Percentiles rank a stretch among this genome's conserved stretches.
Evolutionary conservation across 2,797 vertebrate species (phyloP).

Genomic region (Cephalopachus bancanus): DNA sequence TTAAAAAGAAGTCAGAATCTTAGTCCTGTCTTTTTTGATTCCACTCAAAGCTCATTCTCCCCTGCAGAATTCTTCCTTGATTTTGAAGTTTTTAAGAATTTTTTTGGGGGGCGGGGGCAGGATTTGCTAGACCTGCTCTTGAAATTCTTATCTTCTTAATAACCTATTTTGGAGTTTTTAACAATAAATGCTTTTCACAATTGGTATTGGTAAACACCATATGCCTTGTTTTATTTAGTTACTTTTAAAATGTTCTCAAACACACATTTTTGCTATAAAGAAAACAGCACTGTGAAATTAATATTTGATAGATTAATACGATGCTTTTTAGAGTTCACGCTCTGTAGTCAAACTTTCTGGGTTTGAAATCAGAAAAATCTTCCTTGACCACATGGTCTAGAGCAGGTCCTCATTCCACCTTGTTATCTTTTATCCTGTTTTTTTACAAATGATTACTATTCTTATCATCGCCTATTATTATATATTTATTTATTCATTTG

Average conservation of each 20-base stretch:
- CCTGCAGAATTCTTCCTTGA: constrained; percentile 48
- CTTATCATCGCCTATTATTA: not conserved
- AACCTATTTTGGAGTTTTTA: not conserved
- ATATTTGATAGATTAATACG: not conserved
- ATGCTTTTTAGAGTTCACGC: not conserved
- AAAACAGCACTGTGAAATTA: not conserved
- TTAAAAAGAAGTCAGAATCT: constrained; percentile 61
- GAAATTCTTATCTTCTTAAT: not conserved
- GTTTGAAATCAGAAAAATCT: constrained; percentile 34
- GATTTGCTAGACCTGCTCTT: not conserved
- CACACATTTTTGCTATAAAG: not conserved
- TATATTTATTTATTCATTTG: not conserved
- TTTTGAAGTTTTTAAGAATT: constrained; percentile 43
- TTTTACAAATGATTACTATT: not conserved
- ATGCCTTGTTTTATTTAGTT: constrained; percentile 34
- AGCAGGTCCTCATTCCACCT: not conserved
- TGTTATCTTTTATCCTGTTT: not conserved
- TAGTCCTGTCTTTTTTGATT: not conserved
- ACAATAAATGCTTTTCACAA: not conserved
- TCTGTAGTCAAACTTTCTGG: not conserved
- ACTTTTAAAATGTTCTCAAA: not conserved
- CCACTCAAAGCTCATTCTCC: not conserved
- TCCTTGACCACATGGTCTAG: not conserved
- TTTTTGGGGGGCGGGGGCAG: constrained; percentile 9
- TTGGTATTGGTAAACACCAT: constrained; percentile 28